Percentiles rank a stretch among this genome's conserved stretches.
Evolutionary conservation across 2,797 vertebrate species (phyloP).

Genomic region (Buceros bicornis): DNA sequence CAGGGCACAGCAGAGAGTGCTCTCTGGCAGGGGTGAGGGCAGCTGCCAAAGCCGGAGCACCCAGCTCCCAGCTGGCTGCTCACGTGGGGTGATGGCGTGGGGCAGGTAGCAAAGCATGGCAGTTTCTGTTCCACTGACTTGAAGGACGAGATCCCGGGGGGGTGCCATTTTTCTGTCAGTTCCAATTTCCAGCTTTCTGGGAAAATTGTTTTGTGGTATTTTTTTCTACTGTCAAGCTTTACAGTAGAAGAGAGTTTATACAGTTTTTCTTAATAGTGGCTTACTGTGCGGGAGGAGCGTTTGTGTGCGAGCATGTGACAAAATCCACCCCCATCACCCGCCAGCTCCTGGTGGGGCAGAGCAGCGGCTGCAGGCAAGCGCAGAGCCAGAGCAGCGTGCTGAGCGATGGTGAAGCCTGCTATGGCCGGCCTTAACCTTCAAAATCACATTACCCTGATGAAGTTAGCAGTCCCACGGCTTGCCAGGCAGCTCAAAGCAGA

Average conservation of each 20-base stretch:
- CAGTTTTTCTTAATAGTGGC: background rate
- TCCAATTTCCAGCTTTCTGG: background rate
- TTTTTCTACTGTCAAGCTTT: background rate
- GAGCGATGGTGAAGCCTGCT: background rate
- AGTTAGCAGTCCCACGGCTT: background rate
- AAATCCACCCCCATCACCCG: fast-evolving
- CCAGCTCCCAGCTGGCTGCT: background rate
- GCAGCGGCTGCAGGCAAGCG: background rate
- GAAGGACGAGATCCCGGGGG: background rate
- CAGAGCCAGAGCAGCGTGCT: background rate
- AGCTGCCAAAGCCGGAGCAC: background rate
- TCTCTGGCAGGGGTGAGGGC: background rate
- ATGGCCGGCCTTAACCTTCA: background rate
- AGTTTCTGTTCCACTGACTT: background rate
- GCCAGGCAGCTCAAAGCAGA: background rate
- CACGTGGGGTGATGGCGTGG: fast-evolving
- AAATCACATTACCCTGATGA: background rate
- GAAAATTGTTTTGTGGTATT: background rate
- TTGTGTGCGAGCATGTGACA: background rate
- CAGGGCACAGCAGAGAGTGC: background rate
- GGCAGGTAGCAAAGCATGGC: fast-evolving
- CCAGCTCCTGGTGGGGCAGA: background rate
- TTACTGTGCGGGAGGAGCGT: fast-evolving
- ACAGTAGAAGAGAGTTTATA: background rate
- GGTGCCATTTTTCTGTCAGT: background rate